phyloP scores from a whole-genome alignment of 1,140 invertebrate genomes.

The Gryllus bimaculatus region DNA sequence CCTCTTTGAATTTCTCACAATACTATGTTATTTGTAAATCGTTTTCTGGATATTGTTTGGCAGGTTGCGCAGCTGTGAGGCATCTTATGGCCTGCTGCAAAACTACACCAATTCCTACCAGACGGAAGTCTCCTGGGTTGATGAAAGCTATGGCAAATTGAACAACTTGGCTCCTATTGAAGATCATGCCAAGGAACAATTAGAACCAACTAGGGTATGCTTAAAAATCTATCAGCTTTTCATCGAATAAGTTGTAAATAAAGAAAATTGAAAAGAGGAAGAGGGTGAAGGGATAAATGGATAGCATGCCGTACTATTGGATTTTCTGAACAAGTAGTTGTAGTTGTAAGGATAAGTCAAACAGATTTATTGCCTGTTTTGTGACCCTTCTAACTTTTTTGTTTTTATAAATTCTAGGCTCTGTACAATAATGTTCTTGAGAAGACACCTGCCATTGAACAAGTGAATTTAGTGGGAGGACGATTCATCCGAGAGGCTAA shows the following conservation, averaged over 20 bases:
- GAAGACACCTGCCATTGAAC: slow-evolving; percentile 84
- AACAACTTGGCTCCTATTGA: slow-evolving; percentile 59
- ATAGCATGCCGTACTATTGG: too few relatives aligned
- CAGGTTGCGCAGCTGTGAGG: slow-evolving; percentile 75
- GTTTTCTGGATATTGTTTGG: not conserved
- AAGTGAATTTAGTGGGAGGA: slow-evolving; percentile 89
- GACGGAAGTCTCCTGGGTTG: slow-evolving; percentile 79
- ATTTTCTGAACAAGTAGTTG: too few relatives aligned
- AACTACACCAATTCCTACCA: slow-evolving; percentile 79
- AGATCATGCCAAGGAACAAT: slow-evolving; percentile 56
- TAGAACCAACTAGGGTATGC: slow-evolving; percentile 66
- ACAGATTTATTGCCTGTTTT: too few relatives aligned
- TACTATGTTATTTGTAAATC: not conserved
- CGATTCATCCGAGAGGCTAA: slow-evolving; percentile 94
- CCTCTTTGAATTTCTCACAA: not conserved
- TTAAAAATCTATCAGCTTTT: not conserved
- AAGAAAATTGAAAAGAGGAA: too few relatives aligned
- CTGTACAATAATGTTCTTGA: slow-evolving; percentile 84
- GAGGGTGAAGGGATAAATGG: too few relatives aligned
- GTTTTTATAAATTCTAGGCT: slow-evolving; percentile 50
- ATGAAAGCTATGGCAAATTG: slow-evolving; percentile 64
- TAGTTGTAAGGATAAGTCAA: too few relatives aligned
- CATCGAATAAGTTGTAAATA: too few relatives aligned
- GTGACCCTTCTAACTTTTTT: slow-evolving; percentile 19
- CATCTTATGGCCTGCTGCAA: slow-evolving; percentile 72